Conservation (phyloP, 2,113 vertebrate species). For the Chionodraco myersi region DNA sequence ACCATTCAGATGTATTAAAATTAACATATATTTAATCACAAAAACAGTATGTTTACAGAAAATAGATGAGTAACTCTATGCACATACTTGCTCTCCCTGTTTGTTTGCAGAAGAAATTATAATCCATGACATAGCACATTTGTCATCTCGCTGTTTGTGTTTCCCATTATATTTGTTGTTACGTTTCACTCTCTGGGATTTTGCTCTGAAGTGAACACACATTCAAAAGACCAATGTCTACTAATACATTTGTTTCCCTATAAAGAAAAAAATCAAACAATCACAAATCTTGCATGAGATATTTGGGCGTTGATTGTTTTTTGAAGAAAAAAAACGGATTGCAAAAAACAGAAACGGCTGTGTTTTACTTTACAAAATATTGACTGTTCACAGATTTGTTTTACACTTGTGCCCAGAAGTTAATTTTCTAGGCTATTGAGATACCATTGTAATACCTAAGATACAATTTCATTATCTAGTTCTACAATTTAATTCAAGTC, state of each 20-base stretch:
- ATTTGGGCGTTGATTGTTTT: conserved; percentile 18
- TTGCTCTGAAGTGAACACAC: conserved; percentile 1
- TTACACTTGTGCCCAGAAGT: conserved; percentile 17
- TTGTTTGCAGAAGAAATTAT: conserved; percentile 39
- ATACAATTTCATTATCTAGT: conserved; percentile 8
- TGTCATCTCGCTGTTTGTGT: conserved; percentile 32
- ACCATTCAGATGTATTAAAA: conserved; percentile 26
- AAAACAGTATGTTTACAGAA: conserved; percentile 37
- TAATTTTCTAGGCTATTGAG: conserved; percentile 26
- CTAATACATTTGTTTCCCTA: conserved; percentile 34
- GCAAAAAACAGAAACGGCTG: conserved; percentile 15
- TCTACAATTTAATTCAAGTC: neutral
- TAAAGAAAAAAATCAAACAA: conserved; percentile 23
- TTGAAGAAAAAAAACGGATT: conserved; percentile 16
- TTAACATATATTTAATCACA: conserved; percentile 24
- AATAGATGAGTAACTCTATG: conserved; percentile 30
- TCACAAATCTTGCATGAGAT: conserved; percentile 30
- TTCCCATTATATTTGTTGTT: conserved; percentile 63
- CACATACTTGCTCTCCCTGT: conserved; percentile 14
- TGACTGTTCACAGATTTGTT: conserved; percentile 8
- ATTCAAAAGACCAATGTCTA: conserved; percentile 56
- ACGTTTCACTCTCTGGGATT: conserved; percentile 32
- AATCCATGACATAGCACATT: conserved; percentile 30
- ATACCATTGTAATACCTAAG: conserved; percentile 11
- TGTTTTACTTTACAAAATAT: neutral